A percentile compares a stretch with the other conserved stretches of the same genome.
These are phyloP conservation scores for Phenacoccus solenopsis DNA, from an alignment of 1,140 invertebrate genomes.

Conservation along the genomic window DNA sequence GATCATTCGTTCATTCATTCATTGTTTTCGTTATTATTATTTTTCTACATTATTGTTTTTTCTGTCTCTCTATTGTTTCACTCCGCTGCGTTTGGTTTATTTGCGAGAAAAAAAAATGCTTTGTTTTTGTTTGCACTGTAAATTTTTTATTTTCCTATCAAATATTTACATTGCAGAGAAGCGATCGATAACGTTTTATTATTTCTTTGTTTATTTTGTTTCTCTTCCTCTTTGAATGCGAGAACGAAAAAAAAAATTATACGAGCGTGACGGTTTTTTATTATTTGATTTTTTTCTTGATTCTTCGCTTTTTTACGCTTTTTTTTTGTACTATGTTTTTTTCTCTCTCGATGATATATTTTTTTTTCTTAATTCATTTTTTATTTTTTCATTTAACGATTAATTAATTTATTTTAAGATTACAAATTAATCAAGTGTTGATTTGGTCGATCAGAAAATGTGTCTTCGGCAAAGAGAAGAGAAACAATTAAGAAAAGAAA, in stretches of 20 bases:
- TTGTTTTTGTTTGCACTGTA: background rate
- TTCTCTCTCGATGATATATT: background rate
- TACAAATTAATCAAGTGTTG: slow-evolving; percentile 35
- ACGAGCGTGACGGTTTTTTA: background rate
- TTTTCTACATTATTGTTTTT: background rate
- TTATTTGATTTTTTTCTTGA: background rate
- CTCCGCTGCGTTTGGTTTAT: background rate
- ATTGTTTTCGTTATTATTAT: background rate
- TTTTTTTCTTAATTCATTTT: slow-evolving; percentile 6
- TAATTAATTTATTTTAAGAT: slow-evolving; percentile 38
- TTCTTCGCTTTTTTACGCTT: slow-evolving; percentile 8
- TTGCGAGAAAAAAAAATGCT: background rate
- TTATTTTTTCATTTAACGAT: slow-evolving; percentile 5
- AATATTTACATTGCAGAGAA: background rate
- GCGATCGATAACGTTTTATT: slow-evolving; percentile 1
- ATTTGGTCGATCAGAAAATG: slow-evolving; percentile 57
- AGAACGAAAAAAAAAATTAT: background rate
- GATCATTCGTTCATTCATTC: too few species aligned
- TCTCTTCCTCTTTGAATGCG: slow-evolving; percentile 14
- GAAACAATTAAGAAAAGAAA: background rate
- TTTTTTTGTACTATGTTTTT: background rate
- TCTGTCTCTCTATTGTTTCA: too few species aligned
- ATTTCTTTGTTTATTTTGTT: slow-evolving; percentile 16
- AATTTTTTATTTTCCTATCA: background rate
- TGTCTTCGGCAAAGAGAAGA: slow-evolving; percentile 62